These are phyloP conservation scores for Plemyria rubiginata DNA, from an alignment of 2,888 invertebrate species.

Conservation along the genomic window DNA sequence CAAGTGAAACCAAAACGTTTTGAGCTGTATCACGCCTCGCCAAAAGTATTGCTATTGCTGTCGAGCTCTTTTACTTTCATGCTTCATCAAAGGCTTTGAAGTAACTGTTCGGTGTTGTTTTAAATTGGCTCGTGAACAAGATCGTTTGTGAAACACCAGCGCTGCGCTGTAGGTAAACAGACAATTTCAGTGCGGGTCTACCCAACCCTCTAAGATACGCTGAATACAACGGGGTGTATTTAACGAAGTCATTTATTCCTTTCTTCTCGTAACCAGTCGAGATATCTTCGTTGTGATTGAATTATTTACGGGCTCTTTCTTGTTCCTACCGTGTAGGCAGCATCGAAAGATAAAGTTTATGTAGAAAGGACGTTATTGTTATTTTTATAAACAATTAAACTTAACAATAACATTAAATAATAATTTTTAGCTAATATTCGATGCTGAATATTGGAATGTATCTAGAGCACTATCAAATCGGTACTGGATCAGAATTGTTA, in stretches of 20 bases:
- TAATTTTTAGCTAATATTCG: no score
- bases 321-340: constrained; percentile 34
- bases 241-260: constrained; percentile 71
- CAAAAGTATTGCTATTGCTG: constrained; percentile 1
- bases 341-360: neutral
- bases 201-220: constrained; percentile 52
- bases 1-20: neutral
- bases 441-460: no score
- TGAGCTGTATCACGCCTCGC: neutral
- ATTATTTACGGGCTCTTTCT: constrained; percentile 57
- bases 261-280: constrained; percentile 48
- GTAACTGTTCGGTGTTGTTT: constrained; percentile 57
- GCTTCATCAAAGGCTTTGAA: constrained; percentile 66
- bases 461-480: no score
- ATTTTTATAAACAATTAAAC: no score
- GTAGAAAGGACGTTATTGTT: no score
- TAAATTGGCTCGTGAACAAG: constrained; percentile 70
- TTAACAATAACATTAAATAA: no score
- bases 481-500: no score
- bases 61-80: constrained; percentile 65
- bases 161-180: constrained; percentile 62
- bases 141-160: constrained; percentile 51
- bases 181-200: constrained; percentile 64
- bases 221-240: constrained; percentile 60
- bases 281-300: constrained; percentile 55